Conservation (phyloP, 2,888 invertebrate genomes). For the Steromphala cineraria region DNA sequence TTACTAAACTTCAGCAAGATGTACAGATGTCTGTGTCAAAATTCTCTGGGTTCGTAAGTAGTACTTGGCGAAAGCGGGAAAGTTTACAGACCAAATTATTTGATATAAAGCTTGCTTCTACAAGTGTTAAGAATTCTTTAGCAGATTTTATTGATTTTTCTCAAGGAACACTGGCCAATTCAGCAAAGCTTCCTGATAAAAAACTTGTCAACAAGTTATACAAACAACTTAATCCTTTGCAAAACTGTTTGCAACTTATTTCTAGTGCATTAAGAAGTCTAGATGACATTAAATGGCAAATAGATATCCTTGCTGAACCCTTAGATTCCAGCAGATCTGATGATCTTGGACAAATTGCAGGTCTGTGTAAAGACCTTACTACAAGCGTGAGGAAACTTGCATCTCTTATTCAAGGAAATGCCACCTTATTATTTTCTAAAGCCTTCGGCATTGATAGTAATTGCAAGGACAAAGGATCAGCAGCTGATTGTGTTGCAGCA, state of each 20-base stretch:
- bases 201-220: constrained; percentile 66
- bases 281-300: constrained; percentile 66
- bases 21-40: constrained; percentile 88
- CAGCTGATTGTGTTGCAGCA: constrained; percentile 23
- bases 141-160: constrained; percentile 92
- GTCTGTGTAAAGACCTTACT: constrained; percentile 89
- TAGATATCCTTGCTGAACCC: constrained; percentile 52
- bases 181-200: constrained; percentile 78
- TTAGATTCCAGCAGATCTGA: constrained; percentile 80
- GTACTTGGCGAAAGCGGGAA: constrained; percentile 86
- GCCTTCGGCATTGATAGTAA: constrained; percentile 46
- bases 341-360: constrained; percentile 90
- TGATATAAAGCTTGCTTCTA: constrained; percentile 89
- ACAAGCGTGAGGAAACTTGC: constrained; percentile 92
- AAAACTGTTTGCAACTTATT: constrained; percentile 60
- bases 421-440: constrained; percentile 66
- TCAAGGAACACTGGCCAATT: constrained; percentile 91
- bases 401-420: constrained; percentile 85
- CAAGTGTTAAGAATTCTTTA: constrained; percentile 85
- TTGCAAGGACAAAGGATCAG: constrained; percentile 17
- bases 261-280: constrained; percentile 56
- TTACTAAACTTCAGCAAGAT: constrained; percentile 86
- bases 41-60: constrained; percentile 82
- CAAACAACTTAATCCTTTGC: constrained; percentile 64
- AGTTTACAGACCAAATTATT: constrained; percentile 86